Conservation (phyloP, 2,888 invertebrate genomes). For the Oxytorus armatus region DNA sequence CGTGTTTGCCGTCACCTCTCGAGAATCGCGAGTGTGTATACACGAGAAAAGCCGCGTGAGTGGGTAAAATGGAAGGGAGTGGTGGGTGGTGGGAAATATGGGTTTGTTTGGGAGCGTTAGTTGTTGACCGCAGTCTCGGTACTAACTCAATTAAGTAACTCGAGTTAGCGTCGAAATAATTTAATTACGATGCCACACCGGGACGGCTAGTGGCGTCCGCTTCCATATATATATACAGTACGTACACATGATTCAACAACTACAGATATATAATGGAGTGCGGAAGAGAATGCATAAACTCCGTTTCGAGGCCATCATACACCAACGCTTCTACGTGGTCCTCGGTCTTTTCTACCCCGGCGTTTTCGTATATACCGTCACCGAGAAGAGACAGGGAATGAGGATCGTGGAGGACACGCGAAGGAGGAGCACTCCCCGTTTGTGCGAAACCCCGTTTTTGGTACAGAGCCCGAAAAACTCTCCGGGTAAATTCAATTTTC, state of each 20-base stretch:
- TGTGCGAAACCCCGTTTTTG: conserved; percentile 15
- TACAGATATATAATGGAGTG: conserved; percentile 9
- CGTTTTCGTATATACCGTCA: conserved; percentile 10
- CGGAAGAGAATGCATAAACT: conserved; percentile 35
- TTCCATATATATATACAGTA: not conserved
- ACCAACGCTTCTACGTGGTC: conserved; percentile 9
- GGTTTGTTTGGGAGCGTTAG: conserved; percentile 64
- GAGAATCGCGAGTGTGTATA: conserved; percentile 22
- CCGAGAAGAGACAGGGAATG: not conserved
- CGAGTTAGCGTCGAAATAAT: conserved; percentile 68
- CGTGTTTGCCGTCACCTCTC: conserved; percentile 46
- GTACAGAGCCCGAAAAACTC: conserved; percentile 61
- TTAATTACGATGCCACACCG: conserved; percentile 63
- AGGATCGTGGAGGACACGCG: not conserved
- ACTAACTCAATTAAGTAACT: conserved; percentile 69
- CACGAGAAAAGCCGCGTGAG: conserved; percentile 11
- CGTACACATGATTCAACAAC: not conserved
- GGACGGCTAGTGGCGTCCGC: conserved; percentile 31
- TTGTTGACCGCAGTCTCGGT: conserved; percentile 68
- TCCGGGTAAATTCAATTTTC: conserved; percentile 66
- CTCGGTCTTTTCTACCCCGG: not conserved
- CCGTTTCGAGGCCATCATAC: conserved; percentile 30
- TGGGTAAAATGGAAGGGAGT: conserved; percentile 15
- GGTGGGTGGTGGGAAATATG: no score
- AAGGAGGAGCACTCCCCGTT: conserved; percentile 19